A percentile compares a stretch with the other conserved stretches of the same genome.
Evolutionary conservation across 2,888 invertebrate genomes (phyloP).

Genomic region (Drosophila longiperda): DNA sequence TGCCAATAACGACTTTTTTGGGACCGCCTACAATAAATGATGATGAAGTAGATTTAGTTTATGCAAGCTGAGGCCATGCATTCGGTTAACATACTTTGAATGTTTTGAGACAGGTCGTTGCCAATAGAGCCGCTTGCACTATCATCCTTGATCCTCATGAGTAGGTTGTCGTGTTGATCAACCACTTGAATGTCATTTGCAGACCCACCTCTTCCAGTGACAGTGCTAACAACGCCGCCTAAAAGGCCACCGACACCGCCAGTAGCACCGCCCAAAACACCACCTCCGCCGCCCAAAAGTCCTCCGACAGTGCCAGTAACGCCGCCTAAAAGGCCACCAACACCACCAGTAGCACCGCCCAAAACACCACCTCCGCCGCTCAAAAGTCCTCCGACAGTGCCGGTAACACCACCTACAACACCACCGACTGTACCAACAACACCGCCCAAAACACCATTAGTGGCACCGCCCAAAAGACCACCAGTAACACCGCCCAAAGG

Average conservation of each 20-base stretch:
- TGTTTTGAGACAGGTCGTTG: constrained; percentile 22
- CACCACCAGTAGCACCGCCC: not conserved
- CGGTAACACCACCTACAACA: not conserved
- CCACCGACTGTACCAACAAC: no score
- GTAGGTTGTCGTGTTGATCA: constrained; percentile 28
- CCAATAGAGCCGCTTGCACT: constrained; percentile 5
- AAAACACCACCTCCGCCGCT: not conserved
- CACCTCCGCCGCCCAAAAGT: not conserved
- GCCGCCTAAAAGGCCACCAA: not conserved
- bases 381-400: not conserved
- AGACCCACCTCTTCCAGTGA: constrained; percentile 4
- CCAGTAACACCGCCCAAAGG: not conserved
- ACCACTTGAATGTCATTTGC: constrained; percentile 36
- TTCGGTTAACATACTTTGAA: constrained; percentile 25
- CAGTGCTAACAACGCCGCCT: not conserved
- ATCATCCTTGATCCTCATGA: constrained; percentile 39
- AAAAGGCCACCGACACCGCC: not conserved
- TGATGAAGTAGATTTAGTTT: fast-evolving
- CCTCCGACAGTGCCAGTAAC: not conserved
- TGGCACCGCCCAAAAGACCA: not conserved
- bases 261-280: not conserved
- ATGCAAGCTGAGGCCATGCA: no score
- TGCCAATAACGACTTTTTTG: constrained; percentile 44
- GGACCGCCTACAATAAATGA: constrained; percentile 36
- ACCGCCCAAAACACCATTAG: not conserved